Conservation (phyloP, 2,888 invertebrate genomes). For the Eurytoma adleriae region DNA sequence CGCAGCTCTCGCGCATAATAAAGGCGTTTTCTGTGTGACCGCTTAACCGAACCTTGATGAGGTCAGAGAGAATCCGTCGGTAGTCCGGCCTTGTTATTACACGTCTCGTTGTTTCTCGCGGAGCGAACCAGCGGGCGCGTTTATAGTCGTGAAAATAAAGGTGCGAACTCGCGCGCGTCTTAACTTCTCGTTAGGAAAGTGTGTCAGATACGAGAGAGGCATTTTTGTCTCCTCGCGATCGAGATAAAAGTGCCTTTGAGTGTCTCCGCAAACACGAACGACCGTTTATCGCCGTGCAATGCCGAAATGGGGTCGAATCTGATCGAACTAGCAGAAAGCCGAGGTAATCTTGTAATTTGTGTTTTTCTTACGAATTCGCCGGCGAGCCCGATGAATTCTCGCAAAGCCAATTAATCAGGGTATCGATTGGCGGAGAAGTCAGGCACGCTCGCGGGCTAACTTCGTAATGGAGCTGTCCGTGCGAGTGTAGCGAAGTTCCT, state of each 20-base stretch:
- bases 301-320: too few relatives aligned
- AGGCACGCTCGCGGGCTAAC: conserved; percentile 33
- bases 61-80: conserved; percentile 47
- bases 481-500: neutral
- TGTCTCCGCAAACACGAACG: too few relatives aligned
- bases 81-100: conserved; percentile 27
- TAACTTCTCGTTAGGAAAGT: too few relatives aligned
- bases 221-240: too few relatives aligned
- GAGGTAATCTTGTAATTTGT: conserved; percentile 3
- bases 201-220: too few relatives aligned
- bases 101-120: conserved; percentile 9
- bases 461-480: conserved; percentile 31
- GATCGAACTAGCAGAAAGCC: neutral
- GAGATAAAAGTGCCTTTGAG: too few relatives aligned
- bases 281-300: too few relatives aligned
- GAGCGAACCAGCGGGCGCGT: neutral
- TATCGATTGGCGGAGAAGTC: conserved; percentile 31
- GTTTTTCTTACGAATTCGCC: conserved; percentile 26
- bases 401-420: conserved; percentile 46
- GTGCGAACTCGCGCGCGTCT: too few relatives aligned
- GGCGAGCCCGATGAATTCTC: conserved; percentile 37
- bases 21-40: conserved; percentile 61
- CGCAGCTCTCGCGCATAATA: conserved; percentile 30
- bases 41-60: conserved; percentile 64
- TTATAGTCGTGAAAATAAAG: too few relatives aligned